Evolutionary conservation across 2,113 vertebrate species (phyloP).

Genomic region (Daphoenositta chrysoptera): DNA sequence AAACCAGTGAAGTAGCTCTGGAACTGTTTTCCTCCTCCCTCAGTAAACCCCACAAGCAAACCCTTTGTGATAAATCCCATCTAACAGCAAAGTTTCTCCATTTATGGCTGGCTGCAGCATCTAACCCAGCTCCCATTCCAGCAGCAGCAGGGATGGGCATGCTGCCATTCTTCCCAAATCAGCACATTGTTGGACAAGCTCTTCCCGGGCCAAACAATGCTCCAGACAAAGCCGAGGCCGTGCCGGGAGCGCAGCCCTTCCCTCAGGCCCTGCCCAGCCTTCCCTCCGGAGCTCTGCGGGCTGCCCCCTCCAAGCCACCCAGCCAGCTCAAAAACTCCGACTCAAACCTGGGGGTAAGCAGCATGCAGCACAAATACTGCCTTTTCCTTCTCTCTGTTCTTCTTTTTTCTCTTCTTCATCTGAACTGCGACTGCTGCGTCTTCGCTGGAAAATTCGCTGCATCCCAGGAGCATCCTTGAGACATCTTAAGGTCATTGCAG

Average conservation of each 20-base stretch:
- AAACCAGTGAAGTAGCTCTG: not conserved
- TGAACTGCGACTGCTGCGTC: not conserved
- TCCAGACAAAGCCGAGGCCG: slow-evolving; percentile 74
- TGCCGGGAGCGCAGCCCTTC: slow-evolving; percentile 64
- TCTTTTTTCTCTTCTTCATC: not conserved
- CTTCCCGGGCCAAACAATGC: slow-evolving; percentile 56
- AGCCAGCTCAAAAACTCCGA: slow-evolving; percentile 66
- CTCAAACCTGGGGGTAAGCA: not conserved
- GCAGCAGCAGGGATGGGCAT: slow-evolving; percentile 73
- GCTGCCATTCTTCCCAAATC: slow-evolving; percentile 80
- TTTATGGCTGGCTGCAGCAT: slow-evolving; percentile 72
- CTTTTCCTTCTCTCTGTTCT: not conserved
- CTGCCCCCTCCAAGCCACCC: slow-evolving; percentile 51
- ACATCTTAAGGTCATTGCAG: not conserved
- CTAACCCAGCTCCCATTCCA: slow-evolving; percentile 59
- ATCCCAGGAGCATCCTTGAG: not conserved
- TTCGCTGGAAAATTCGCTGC: not conserved
- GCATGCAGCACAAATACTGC: accelerated
- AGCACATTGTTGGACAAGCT: slow-evolving; percentile 57
- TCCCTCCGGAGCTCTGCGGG: slow-evolving; percentile 61
- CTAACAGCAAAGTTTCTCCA: not conserved
- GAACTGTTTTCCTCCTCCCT: not conserved
- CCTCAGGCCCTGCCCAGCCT: slow-evolving; percentile 71
- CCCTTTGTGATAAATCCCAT: not conserved
- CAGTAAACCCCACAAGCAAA: not conserved